Conservation (phyloP, 2,888 invertebrate species). For the Merodon equestris region DNA sequence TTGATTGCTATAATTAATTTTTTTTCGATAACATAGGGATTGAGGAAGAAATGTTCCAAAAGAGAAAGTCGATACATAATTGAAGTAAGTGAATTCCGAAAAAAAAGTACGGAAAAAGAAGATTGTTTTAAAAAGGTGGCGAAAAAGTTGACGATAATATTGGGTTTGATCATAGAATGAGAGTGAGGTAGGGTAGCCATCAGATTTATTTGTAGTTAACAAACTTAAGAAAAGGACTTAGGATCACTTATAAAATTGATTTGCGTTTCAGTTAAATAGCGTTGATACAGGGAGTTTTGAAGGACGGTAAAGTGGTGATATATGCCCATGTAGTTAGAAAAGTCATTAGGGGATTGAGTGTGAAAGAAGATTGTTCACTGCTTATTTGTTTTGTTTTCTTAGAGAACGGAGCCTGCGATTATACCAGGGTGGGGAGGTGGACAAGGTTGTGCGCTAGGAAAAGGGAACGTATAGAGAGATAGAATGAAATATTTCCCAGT, state of each 20-base stretch:
- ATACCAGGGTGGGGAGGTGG: neutral
- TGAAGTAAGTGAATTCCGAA: too few relatives aligned
- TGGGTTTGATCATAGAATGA: neutral
- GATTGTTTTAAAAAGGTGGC: too few relatives aligned
- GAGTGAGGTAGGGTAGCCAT: neutral
- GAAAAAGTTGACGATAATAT: neutral
- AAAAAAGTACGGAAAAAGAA: too few relatives aligned
- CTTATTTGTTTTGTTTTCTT: too few relatives aligned
- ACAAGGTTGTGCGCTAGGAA: neutral
- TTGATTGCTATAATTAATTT: neutral
- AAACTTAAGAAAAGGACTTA: neutral
- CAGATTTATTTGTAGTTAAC: neutral
- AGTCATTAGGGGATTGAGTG: too few relatives aligned
- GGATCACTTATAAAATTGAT: neutral
- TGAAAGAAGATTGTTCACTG: too few relatives aligned
- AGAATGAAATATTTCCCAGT: neutral
- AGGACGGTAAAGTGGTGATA: too few relatives aligned
- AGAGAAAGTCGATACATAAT: too few relatives aligned
- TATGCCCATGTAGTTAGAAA: too few relatives aligned
- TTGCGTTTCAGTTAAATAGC: neutral
- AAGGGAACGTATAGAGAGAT: neutral
- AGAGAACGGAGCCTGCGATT: neutral
- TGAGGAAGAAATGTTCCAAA: too few relatives aligned
- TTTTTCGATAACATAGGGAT: neutral
- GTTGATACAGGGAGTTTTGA: neutral